Percentiles rank a stretch among this genome's conserved stretches.
Evolutionary conservation across 2,888 invertebrate species (phyloP).

Genomic region (Phrixothrix hirtus): DNA sequence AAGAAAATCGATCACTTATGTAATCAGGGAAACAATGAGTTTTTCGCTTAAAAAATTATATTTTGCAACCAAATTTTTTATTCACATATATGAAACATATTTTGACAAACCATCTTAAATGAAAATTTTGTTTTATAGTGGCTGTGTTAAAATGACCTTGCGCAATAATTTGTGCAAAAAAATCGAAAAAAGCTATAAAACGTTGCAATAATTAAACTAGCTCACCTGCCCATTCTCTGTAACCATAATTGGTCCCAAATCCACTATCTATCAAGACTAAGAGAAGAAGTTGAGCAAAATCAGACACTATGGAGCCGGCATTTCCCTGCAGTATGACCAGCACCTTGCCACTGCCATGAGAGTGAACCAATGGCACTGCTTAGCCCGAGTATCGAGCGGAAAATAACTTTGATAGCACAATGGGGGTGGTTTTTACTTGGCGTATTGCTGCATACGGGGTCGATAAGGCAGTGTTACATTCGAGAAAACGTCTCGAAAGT

Average conservation of each 20-base stretch:
- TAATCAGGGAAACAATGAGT: no score
- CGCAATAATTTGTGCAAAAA: slow-evolving; percentile 2
- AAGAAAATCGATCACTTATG: no score
- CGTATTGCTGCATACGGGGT: slow-evolving; percentile 13
- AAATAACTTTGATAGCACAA: slow-evolving; percentile 49
- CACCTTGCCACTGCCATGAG: slow-evolving; percentile 42
- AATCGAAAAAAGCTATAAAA: slow-evolving; percentile 7
- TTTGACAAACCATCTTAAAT: no score
- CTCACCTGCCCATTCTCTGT: slow-evolving; percentile 55
- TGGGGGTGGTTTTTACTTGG: slow-evolving; percentile 31
- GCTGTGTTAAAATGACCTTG: not conserved
- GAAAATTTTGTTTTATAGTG: no score
- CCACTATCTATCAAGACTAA: slow-evolving; percentile 37
- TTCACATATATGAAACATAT: no score
- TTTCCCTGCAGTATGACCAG: slow-evolving; percentile 45
- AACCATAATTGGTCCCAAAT: slow-evolving; percentile 45
- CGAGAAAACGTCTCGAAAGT: no score
- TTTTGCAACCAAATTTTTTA: no score
- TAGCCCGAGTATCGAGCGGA: slow-evolving; percentile 55
- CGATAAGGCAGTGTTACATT: slow-evolving; percentile 27
- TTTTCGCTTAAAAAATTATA: no score
- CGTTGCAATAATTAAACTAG: no score
- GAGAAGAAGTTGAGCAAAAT: slow-evolving; percentile 40
- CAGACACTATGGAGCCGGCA: slow-evolving; percentile 45
- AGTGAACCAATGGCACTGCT: slow-evolving; percentile 48